Evolutionary conservation across 2,888 invertebrate species (phyloP), one percentile per base, ranked within the genome.

Genomic region (Chromoteleia sp.): DNA sequence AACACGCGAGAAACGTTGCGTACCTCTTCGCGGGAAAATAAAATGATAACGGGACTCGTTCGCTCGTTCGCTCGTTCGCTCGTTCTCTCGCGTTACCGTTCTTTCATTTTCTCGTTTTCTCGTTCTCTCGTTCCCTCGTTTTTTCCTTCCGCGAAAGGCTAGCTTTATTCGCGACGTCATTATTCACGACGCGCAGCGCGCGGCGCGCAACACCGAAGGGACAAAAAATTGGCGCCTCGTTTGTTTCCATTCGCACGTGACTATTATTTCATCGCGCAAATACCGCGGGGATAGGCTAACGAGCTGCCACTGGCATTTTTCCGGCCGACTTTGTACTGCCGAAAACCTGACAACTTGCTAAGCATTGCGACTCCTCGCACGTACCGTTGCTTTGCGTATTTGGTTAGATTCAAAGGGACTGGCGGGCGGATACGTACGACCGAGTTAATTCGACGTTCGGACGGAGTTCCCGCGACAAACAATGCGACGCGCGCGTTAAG

Each of bases 241-340:
- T 80, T 74, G 79, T 79, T 74, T 67, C 61, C n/a, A 52, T 73
- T 79, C 68, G 71, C 67, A 65, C 75, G 75, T 80, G 75, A 70
- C 80, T 75, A 75, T 80, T 75, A 80, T 75, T 80, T 65, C 65
- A 74, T 74, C 63, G 63, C 50, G 56, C 45, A 19, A 52, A 75
- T 59, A 52, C 50, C 45, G 56, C 50, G 36, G 36, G 65, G 39
- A 65, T 70, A 75, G 81, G 71, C 63, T 81, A 81, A 81, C 81
- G 56, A 81, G 81, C 48, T 30, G 81, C 81, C 81, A 59, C 14
- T 71, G 81, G 81, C 70, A 81, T 76, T 81, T 81, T 81, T 81
- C 70, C 71, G 75, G 70, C 17, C 36, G 61, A 68, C 74, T 74
- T 78, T 80, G 74, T 79, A 59, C 50, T 21, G 70, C 48, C 71